Conservation (phyloP, 2,888 invertebrate species). For the Acrocera orbiculus region DNA sequence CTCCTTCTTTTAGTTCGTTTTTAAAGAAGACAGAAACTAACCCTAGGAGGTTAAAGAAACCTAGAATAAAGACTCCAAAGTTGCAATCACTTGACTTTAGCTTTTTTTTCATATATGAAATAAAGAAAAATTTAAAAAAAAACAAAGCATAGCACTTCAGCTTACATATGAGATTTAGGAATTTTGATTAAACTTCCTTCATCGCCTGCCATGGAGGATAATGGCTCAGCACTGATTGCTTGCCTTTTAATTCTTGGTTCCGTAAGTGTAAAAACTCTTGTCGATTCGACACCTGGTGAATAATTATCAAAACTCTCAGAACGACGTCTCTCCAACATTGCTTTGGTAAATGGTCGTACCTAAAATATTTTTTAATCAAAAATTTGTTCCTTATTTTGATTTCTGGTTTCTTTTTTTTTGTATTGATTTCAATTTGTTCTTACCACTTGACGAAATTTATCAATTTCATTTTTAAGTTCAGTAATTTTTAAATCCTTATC, state of each 20-base stretch:
- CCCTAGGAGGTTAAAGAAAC: too few relatives aligned
- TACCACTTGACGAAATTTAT: slow-evolving; percentile 67
- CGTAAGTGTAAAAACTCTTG: slow-evolving; percentile 33
- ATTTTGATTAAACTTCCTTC: slow-evolving; percentile 47
- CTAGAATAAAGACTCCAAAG: too few relatives aligned
- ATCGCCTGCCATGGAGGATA: slow-evolving; percentile 36
- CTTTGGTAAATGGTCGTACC: slow-evolving; percentile 44
- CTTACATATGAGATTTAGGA: slow-evolving; percentile 49
- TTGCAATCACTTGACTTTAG: too few relatives aligned
- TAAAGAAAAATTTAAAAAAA: too few relatives aligned
- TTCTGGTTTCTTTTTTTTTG: not conserved
- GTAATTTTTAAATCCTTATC: slow-evolving; percentile 63
- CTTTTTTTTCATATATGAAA: too few relatives aligned
- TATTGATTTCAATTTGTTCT: too few relatives aligned
- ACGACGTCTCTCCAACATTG: slow-evolving; percentile 38
- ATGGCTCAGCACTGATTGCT: slow-evolving; percentile 60
- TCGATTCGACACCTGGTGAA: slow-evolving; percentile 36
- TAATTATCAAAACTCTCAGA: slow-evolving; percentile 32
- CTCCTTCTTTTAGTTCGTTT: too few relatives aligned
- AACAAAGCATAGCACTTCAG: not conserved
- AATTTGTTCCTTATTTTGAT: not conserved
- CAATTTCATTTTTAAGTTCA: slow-evolving; percentile 66
- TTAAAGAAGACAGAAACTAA: too few relatives aligned
- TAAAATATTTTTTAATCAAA: slow-evolving; percentile 1
- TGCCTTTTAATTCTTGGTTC: slow-evolving; percentile 47